These are phyloP conservation scores for Agriopis leucophaearia DNA, from an alignment of 2,888 invertebrate species.

Conservation along the genomic window DNA sequence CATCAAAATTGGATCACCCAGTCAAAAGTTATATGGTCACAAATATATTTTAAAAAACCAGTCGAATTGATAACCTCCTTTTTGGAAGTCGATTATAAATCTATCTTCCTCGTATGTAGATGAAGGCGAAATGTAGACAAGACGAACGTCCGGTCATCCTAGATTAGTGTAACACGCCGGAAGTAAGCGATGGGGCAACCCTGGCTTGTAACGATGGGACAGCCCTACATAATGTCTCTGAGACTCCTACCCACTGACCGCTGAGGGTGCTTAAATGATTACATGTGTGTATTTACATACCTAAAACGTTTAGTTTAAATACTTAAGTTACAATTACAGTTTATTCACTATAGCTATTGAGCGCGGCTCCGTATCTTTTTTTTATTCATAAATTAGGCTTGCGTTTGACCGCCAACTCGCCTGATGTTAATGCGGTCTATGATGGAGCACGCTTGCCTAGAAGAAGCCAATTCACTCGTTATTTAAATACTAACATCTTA, in stretches of 20 bases:
- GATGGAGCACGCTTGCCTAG: too few relatives aligned
- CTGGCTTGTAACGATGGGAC: constrained; percentile 4
- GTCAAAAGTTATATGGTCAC: too few relatives aligned
- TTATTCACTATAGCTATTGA: too few relatives aligned
- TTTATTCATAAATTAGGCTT: too few relatives aligned
- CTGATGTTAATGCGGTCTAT: too few relatives aligned
- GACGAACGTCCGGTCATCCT: constrained; percentile 22
- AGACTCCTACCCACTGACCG: constrained; percentile 1
- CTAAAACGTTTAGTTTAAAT: neutral
- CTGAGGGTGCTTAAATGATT: constrained; percentile 1
- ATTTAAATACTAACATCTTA: too few relatives aligned
- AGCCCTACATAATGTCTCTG: constrained; percentile 6
- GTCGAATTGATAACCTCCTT: too few relatives aligned
- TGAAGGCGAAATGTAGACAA: constrained; percentile 13
- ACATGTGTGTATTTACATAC: neutral
- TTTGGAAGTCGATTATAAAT: neutral
- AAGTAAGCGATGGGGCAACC: constrained; percentile 23
- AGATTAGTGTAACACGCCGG: constrained; percentile 26
- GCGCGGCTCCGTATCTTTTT: too few relatives aligned
- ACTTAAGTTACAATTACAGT: neutral
- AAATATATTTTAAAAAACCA: too few relatives aligned
- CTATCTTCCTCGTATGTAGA: constrained; percentile 4
- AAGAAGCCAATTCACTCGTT: too few relatives aligned
- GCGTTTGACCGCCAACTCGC: too few relatives aligned
- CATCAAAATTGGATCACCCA: too few relatives aligned